Percentiles rank a stretch among this genome's conserved stretches.
Conservation (phyloP, 2,113 vertebrate genomes). For the Varanus komodoensis region DNA sequence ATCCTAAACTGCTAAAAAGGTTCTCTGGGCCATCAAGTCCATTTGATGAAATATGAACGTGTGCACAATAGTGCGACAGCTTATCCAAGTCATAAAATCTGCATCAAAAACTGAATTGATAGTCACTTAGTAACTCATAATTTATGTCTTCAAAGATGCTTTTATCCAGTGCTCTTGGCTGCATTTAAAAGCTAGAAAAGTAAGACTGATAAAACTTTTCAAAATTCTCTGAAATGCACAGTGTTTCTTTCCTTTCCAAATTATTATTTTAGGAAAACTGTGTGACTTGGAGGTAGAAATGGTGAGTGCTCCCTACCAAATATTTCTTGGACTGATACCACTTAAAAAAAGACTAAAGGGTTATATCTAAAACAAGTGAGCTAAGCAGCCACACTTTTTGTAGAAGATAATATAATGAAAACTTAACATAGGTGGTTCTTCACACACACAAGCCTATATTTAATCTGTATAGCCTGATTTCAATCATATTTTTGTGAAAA, state of each 20-base stretch:
- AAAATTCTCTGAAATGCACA: not conserved
- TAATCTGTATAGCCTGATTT: not conserved
- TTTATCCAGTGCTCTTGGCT: not conserved
- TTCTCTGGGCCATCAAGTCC: too few species aligned
- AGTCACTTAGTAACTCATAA: not conserved
- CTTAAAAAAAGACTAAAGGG: not conserved
- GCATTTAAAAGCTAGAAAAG: not conserved
- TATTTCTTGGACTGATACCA: not conserved
- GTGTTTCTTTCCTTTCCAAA: too few species aligned
- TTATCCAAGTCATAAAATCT: conserved; percentile 41
- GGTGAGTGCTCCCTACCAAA: not conserved
- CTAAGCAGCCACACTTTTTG: not conserved
- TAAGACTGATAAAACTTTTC: not conserved
- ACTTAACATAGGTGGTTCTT: too few species aligned
- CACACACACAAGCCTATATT: not conserved
- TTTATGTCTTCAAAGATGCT: conserved; percentile 8
- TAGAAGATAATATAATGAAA: too few species aligned
- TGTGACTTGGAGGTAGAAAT: not conserved
- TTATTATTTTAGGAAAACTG: not conserved
- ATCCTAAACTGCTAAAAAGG: too few species aligned
- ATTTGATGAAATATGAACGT: conserved; percentile 27
- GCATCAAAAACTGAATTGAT: conserved; percentile 14
- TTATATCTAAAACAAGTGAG: not conserved
- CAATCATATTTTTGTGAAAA: not conserved
- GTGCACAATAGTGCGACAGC: not conserved